phyloP scores from a whole-genome alignment of 2,113 vertebrate genomes.

The Heliornis fulica region DNA sequence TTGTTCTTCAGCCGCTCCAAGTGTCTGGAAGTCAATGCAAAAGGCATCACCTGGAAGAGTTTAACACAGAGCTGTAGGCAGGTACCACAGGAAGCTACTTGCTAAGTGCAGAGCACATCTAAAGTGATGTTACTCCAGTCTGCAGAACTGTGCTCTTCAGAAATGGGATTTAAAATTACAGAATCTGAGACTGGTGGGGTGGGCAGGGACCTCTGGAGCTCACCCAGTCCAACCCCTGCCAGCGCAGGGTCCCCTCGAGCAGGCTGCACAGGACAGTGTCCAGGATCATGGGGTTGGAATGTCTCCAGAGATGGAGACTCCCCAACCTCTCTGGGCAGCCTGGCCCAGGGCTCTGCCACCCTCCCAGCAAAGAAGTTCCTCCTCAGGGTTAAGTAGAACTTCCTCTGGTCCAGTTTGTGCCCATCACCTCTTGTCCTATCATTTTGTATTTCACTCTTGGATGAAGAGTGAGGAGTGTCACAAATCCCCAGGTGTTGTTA shows the following conservation, averaged over 20 bases:
- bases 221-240: no score
- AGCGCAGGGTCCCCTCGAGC: no score
- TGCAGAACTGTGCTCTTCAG: not conserved
- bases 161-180: not conserved
- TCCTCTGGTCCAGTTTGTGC: no score
- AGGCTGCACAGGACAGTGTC: no score
- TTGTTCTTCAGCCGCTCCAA: constrained; percentile 93
- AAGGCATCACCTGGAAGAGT: constrained; percentile 83
- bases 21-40: constrained; percentile 79
- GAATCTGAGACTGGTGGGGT: no score
- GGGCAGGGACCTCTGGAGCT: no score
- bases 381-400: no score
- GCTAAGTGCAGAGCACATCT: not conserved
- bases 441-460: not conserved
- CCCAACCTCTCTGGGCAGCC: no score
- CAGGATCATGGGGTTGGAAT: no score
- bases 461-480: not conserved
- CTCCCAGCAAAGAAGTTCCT: no score
- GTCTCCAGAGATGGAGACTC: no score
- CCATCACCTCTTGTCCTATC: not conserved
- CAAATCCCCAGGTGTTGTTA: not conserved
- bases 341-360: no score
- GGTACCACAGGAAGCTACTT: not conserved
- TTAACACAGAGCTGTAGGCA: not conserved
- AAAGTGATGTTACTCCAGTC: not conserved